Evolutionary conservation across 2,888 invertebrate genomes (phyloP).

Genomic region (Scaptomyza caliginosa): DNA sequence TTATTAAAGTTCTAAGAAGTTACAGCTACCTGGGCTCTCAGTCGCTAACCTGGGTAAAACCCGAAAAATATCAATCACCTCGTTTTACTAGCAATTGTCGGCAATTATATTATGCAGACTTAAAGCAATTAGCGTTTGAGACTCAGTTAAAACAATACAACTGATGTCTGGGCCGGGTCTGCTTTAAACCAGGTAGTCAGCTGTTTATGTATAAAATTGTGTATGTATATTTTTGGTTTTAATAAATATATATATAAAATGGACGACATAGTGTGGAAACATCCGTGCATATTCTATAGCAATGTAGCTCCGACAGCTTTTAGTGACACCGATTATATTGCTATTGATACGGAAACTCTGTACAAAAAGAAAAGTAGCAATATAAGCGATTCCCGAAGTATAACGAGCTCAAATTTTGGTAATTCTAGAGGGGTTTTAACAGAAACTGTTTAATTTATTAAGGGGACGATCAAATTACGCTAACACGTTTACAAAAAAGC

Average conservation of each 20-base stretch:
- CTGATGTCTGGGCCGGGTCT: constrained; percentile 35
- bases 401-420: constrained; percentile 48
- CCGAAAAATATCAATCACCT: constrained; percentile 58
- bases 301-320: not conserved
- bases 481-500: constrained; percentile 55
- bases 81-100: constrained; percentile 28
- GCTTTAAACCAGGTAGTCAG: constrained; percentile 29
- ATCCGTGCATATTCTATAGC: not conserved
- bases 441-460: constrained; percentile 61
- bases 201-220: not conserved
- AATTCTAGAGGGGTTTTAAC: constrained; percentile 54
- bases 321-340: not conserved
- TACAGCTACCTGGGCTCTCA: constrained; percentile 53
- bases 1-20: constrained; percentile 51
- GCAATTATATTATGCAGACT: constrained; percentile 77
- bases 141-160: constrained; percentile 57
- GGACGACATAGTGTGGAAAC: not conserved
- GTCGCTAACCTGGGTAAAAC: constrained; percentile 49
- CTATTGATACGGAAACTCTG: not conserved
- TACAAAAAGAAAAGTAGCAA: constrained; percentile 76
- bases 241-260: not conserved
- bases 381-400: constrained; percentile 38
- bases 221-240: not conserved
- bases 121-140: constrained; percentile 76
- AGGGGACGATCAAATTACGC: constrained; percentile 78